Evolutionary conservation across 2,888 invertebrate species (phyloP), one percentile per base, ranked within the genome.

Genomic region (Tetropium fuscum): DNA sequence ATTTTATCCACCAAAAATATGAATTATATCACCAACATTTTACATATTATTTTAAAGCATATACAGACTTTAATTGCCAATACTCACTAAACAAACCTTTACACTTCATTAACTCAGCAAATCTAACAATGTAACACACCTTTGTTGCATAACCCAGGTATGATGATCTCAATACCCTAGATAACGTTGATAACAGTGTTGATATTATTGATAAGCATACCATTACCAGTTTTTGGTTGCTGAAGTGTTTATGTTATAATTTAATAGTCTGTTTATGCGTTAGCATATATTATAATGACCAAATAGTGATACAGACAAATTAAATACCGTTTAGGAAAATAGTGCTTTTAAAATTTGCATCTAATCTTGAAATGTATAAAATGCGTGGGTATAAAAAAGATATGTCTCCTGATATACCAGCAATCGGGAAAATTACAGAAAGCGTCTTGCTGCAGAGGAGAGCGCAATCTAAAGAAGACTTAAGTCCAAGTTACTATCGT

Each of bases 331-430:
- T n/a, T n/a, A n/a, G n/a, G n/a, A n/a, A n/a, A n/a, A n/a, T n/a
- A n/a, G n/a, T n/a, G n/a, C n/a, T n/a, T n/a, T n/a, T n/a, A n/a
- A n/a, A n/a, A n/a, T n/a, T n/a, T n/a, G n/a, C n/a, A n/a, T n/a
- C n/a, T n/a, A n/a, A n/a, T n/a, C n/a, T n/a, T n/a, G n/a, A n/a
- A n/a, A n/a, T n/a, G n/a, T n/a, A 36, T 10, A 65, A 34, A 32
- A 68, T 71, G 70, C 53, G 47, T 19, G 38, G 27, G 34, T 48
- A 40, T 48, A 75, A 75, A n/a, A n/a, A n/a, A 67, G 77, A 80
- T 64, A 45, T 55, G 48, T 80, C 80, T 22, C 80, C 80, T 3
- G 61, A 60, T 36, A 68, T 80, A 11, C 80, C 80, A 2, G 53
- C 61, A 10, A 64, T 80, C 40, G 74, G 74, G 16, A 55, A 71